Conservation (phyloP, 2,113 vertebrate genomes). For the Calidris pygmaea region DNA sequence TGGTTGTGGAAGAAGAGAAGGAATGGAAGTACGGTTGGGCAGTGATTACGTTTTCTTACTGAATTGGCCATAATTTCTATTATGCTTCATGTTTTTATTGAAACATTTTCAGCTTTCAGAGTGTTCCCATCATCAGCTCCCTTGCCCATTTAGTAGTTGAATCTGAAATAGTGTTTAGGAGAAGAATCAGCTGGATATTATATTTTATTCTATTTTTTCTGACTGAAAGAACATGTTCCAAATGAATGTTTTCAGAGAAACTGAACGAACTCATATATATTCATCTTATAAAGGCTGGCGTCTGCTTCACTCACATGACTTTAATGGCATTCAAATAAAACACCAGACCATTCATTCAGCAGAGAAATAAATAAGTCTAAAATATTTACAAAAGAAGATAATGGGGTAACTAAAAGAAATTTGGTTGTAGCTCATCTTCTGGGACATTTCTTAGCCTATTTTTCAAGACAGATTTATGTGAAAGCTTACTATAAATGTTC, state of each 20-base stretch:
- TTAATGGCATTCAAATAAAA: neutral
- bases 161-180: neutral
- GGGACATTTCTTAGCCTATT: neutral
- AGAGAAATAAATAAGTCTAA: conserved; percentile 2
- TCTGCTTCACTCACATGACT: neutral
- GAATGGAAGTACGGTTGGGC: neutral
- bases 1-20: neutral
- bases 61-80: neutral
- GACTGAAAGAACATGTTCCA: neutral
- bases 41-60: neutral
- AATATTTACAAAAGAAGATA: conserved; percentile 27
- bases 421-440: neutral
- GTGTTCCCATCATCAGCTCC: neutral
- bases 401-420: neutral
- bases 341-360: neutral
- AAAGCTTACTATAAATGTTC: conserved; percentile 27
- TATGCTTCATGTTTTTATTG: neutral
- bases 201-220: neutral
- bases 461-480: neutral
- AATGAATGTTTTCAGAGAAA: neutral
- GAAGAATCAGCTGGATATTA: neutral
- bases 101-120: neutral
- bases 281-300: neutral
- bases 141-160: neutral
- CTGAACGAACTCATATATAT: neutral